These are phyloP conservation scores for Macrosiphum euphorbiae DNA, from an alignment of 2,888 invertebrate species.

Conservation along the genomic window DNA sequence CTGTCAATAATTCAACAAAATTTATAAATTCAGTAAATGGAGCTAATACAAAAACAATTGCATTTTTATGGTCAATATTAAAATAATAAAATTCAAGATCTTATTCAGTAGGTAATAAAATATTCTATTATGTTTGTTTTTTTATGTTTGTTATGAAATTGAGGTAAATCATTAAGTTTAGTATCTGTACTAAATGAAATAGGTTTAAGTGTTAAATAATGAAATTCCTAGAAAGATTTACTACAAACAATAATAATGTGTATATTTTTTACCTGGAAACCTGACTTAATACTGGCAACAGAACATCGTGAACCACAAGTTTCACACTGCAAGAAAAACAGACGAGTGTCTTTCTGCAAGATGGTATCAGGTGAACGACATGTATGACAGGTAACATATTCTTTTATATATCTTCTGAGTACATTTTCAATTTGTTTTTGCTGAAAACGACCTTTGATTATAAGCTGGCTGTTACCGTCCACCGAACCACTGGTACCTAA, in stretches of 20 bases:
- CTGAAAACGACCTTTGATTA: constrained; percentile 98
- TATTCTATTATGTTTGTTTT: not conserved
- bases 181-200: not conserved
- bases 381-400: constrained; percentile 99
- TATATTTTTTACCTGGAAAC: constrained; percentile 83
- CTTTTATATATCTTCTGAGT: constrained; percentile 93
- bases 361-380: constrained; percentile 99
- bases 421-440: constrained; percentile 99
- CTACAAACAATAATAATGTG: constrained; percentile 25
- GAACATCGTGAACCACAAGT: constrained; percentile 99
- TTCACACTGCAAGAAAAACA: constrained; percentile 99
- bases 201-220: not conserved
- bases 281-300: constrained; percentile 99
- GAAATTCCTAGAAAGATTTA: not conserved
- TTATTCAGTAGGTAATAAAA: constrained; percentile 6
- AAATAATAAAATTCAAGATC: not conserved
- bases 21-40: not conserved
- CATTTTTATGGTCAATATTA: not conserved
- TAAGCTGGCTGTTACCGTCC: constrained; percentile 97
- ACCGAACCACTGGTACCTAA: constrained; percentile 99
- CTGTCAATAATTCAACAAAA: not conserved
- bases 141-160: not conserved
- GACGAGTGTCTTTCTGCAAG: constrained; percentile 96
- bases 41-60: not conserved
- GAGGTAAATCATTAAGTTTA: not conserved